These are phyloP conservation scores for Hippocampus mohnikei DNA, from an alignment of 2,113 vertebrate species.

Conservation along the genomic window DNA sequence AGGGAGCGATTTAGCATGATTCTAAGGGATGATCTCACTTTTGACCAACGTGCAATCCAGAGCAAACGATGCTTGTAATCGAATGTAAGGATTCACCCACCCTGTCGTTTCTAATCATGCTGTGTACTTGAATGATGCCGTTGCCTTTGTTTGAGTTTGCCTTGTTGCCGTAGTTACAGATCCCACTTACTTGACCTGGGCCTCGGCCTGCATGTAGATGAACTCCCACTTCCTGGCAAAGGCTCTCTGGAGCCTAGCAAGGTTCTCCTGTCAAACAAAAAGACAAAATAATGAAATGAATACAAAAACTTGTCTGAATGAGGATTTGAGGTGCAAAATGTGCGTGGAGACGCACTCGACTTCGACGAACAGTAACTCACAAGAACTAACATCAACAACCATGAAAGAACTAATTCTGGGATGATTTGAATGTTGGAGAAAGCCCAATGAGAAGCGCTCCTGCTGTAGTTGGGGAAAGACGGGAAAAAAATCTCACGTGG, in stretches of 20 bases:
- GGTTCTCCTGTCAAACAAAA: conserved; percentile 83
- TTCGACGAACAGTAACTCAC: background rate
- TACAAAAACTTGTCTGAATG: background rate
- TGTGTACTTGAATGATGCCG: conserved; percentile 1
- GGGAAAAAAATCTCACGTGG: background rate
- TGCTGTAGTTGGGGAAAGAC: background rate
- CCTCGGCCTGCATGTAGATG: conserved; percentile 99
- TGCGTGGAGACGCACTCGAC: too few species aligned
- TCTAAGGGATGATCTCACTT: too few species aligned
- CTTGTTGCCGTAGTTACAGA: conserved; percentile 45
- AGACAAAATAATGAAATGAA: background rate
- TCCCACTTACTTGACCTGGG: conserved; percentile 96
- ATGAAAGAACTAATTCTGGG: too few species aligned
- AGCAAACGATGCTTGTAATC: background rate
- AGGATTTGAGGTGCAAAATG: background rate
- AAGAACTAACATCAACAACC: background rate
- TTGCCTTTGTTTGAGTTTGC: conserved; percentile 6
- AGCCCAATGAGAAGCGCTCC: too few species aligned
- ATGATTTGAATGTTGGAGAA: too few species aligned
- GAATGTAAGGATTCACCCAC: background rate
- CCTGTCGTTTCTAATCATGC: background rate
- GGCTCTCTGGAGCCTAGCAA: conserved; percentile 94
- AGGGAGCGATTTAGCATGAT: too few species aligned
- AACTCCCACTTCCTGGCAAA: conserved; percentile 99
- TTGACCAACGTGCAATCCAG: too few species aligned